A percentile compares a stretch with the other conserved stretches of the same genome.
Conservation (phyloP, 2,113 vertebrate genomes). For the Condylura cristata region DNA sequence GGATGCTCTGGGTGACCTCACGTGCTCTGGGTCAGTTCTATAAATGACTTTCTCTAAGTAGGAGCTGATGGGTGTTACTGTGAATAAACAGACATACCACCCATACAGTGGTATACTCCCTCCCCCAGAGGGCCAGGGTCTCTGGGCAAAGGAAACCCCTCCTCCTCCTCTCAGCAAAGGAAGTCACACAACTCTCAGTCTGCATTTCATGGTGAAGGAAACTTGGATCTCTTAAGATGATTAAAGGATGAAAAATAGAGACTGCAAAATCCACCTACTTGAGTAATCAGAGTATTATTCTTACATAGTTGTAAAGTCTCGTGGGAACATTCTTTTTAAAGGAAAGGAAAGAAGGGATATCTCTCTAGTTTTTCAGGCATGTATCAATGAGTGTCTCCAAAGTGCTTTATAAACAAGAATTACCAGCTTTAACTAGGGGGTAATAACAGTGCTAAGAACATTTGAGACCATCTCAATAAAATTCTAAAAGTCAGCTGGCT, state of each 20-base stretch:
- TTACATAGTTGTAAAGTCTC: neutral
- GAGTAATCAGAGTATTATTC: conserved; percentile 60
- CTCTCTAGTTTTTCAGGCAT: neutral
- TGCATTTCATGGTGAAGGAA: neutral
- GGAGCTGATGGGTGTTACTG: neutral
- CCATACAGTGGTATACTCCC: too few relatives aligned
- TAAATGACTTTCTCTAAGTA: neutral
- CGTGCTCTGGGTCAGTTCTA: neutral
- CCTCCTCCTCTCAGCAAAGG: neutral
- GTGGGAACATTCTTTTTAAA: conserved; percentile 17
- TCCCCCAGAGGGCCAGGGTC: neutral
- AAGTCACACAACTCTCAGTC: neutral
- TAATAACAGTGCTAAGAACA: conserved; percentile 49
- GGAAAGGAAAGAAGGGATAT: neutral
- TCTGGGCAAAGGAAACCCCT: neutral
- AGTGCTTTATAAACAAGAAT: conserved; percentile 59
- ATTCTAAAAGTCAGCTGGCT: neutral
- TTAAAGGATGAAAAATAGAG: conserved; percentile 44
- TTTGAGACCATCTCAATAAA: conserved; percentile 39
- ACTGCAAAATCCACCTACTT: conserved; percentile 38
- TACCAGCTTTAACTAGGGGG: conserved; percentile 29
- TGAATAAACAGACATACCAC: neutral
- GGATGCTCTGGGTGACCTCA: neutral
- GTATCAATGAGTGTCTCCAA: conserved; percentile 56
- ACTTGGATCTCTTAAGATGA: conserved; percentile 5